A percentile compares a stretch with the other conserved stretches of the same genome.
phyloP scores from a whole-genome alignment of 2,113 vertebrate genomes.

The Coptodon rendalli region DNA sequence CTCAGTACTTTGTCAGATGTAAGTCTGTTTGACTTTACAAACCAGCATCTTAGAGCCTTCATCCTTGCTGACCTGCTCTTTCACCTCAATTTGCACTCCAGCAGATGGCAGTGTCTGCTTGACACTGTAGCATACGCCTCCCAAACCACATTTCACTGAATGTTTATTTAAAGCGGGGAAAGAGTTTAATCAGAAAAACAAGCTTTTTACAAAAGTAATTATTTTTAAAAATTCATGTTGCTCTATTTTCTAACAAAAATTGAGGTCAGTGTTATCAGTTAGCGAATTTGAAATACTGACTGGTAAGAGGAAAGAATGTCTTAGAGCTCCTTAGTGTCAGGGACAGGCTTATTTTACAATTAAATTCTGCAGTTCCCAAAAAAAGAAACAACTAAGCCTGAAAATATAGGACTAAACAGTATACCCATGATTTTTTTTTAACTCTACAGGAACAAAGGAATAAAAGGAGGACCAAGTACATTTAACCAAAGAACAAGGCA shows the following conservation, averaged over 20 bases:
- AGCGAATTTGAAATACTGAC: neutral
- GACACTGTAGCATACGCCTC: neutral
- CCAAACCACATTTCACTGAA: neutral
- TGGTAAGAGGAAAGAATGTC: neutral
- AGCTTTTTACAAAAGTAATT: neutral
- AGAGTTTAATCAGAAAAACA: neutral
- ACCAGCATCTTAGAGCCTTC: neutral
- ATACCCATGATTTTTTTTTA: neutral
- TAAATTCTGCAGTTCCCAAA: neutral
- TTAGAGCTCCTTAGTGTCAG: neutral
- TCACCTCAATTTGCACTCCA: conserved; percentile 27
- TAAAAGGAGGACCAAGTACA: neutral
- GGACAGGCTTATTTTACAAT: neutral
- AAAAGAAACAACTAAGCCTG: neutral
- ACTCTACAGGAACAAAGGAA: neutral
- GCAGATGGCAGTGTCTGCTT: conserved; percentile 64
- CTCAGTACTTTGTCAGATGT: neutral
- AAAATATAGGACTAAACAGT: neutral
- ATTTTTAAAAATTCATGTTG: accelerated
- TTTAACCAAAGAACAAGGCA: neutral
- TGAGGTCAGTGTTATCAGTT: neutral
- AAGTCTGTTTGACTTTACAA: neutral
- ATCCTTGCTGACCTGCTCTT: neutral
- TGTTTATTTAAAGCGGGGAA: neutral
- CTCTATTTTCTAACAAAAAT: neutral